Evolutionary conservation across 2,888 invertebrate genomes (phyloP).

Genomic region (Tethea ocularis): DNA sequence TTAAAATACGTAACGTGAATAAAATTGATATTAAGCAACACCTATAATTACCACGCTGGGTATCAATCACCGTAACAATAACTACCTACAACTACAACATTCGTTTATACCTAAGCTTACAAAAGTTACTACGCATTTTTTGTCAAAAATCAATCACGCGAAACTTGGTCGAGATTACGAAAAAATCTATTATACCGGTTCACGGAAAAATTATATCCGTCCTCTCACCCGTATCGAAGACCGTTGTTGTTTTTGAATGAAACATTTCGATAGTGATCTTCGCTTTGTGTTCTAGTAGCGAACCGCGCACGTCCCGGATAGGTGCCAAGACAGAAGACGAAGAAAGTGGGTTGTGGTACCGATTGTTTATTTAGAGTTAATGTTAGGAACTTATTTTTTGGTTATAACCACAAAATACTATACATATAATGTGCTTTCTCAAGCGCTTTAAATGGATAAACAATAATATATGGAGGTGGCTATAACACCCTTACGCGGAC

Average conservation of each 20-base stretch:
- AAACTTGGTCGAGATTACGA: slow-evolving; percentile 22
- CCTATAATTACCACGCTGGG: not conserved
- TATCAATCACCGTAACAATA: not conserved
- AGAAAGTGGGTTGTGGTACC: slow-evolving; percentile 48
- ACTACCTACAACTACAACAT: not conserved
- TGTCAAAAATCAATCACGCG: slow-evolving; percentile 11
- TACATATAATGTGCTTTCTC: not conserved
- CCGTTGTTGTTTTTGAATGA: slow-evolving; percentile 26
- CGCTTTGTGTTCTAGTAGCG: slow-evolving; percentile 29
- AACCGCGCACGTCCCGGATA: slow-evolving; percentile 39
- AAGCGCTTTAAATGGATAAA: not conserved
- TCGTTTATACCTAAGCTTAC: slow-evolving; percentile 8
- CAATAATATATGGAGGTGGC: too few relatives aligned
- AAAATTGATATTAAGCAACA: not conserved
- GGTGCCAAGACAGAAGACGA: slow-evolving; percentile 43
- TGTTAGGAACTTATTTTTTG: slow-evolving; percentile 31
- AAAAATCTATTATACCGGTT: slow-evolving; percentile 35
- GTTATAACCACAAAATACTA: slow-evolving; percentile 13
- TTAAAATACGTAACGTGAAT: not conserved
- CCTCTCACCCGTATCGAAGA: slow-evolving; percentile 27
- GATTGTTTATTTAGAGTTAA: slow-evolving; percentile 51
- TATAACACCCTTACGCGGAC: too few relatives aligned
- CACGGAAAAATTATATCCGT: slow-evolving; percentile 28
- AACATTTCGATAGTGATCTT: slow-evolving; percentile 36
- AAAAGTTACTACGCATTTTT: slow-evolving; percentile 7